phyloP scores from a whole-genome alignment of 1,140 invertebrate genomes.

The Cryptotermes secundus region DNA sequence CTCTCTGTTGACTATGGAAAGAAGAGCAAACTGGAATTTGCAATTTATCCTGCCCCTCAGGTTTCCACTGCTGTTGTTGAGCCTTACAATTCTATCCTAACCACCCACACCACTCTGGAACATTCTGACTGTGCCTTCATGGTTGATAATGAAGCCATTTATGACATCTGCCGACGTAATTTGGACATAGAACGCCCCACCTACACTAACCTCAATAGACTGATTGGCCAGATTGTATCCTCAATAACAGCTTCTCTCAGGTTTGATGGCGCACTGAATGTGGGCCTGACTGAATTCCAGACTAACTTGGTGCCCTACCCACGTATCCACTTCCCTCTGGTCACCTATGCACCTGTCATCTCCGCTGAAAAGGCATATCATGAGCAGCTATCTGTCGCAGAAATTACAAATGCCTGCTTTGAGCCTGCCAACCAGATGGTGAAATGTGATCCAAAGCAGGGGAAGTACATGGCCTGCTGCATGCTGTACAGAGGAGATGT shows the following conservation, averaged over 20 bases:
- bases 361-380: constrained; percentile 86
- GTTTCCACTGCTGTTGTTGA: constrained; percentile 66
- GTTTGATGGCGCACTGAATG: constrained; percentile 68
- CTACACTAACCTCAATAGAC: constrained; percentile 74
- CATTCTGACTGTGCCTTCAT: constrained; percentile 87
- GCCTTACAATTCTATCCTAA: constrained; percentile 65
- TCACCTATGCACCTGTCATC: constrained; percentile 83
- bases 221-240: constrained; percentile 84
- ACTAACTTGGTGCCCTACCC: constrained; percentile 85
- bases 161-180: constrained; percentile 87
- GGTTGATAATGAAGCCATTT: constrained; percentile 90
- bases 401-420: constrained; percentile 89
- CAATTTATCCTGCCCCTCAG: constrained; percentile 69
- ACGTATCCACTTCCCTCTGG: constrained; percentile 80
- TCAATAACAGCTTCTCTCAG: constrained; percentile 81
- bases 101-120: constrained; percentile 70
- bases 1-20: constrained; percentile 68
- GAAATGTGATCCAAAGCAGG: constrained; percentile 86
- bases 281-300: constrained; percentile 79
- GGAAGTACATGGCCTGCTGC: constrained; percentile 89
- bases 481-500: constrained; percentile 68
- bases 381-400: constrained; percentile 77
- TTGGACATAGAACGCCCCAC: constrained; percentile 84
- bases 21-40: constrained; percentile 68
- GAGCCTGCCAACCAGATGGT: constrained; percentile 90